phyloP scores from a whole-genome alignment of 2,797 vertebrate genomes.

The Neosilurus mollespiculum region DNA sequence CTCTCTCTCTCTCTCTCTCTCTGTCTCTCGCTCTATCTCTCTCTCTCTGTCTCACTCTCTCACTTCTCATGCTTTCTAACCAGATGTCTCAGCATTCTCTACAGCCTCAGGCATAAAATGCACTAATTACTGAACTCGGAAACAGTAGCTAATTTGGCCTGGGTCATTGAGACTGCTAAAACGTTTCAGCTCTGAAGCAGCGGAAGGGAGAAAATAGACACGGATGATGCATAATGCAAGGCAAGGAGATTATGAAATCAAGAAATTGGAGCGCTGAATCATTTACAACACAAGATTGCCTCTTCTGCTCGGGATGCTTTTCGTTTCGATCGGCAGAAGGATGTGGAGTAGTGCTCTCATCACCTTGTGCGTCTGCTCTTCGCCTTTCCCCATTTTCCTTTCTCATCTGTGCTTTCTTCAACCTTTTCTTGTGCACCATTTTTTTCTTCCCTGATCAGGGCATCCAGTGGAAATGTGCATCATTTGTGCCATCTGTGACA shows the following conservation, averaged over 20 bases:
- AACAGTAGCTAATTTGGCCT: not conserved
- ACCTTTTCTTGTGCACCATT: not conserved
- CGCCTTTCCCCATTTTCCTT: not conserved
- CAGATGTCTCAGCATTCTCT: conserved; percentile 33
- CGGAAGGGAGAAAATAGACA: conserved; percentile 29
- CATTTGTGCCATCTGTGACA: not conserved
- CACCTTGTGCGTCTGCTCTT: not conserved
- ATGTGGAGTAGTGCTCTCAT: conserved; percentile 11
- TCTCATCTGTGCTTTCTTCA: not conserved
- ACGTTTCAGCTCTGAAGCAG: not conserved
- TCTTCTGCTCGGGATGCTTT: conserved; percentile 1
- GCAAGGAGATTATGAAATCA: conserved; percentile 7
- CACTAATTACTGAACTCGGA: conserved; percentile 36
- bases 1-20: not conserved
- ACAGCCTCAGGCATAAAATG: conserved; percentile 27
- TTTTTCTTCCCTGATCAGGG: not conserved
- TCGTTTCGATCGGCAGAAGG: conserved; percentile 2
- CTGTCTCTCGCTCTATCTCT: not conserved
- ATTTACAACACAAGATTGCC: conserved; percentile 22
- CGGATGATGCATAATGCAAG: conserved; percentile 19
- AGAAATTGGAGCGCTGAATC: conserved; percentile 14
- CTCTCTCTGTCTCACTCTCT: not conserved
- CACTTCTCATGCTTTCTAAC: not conserved
- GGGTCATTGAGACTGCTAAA: conserved; percentile 4
- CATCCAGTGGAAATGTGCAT: not conserved